A percentile compares a stretch with the other conserved stretches of the same genome.
phyloP scores from a whole-genome alignment of 1,140 invertebrate genomes.

The Gonatopus flavifemur region DNA sequence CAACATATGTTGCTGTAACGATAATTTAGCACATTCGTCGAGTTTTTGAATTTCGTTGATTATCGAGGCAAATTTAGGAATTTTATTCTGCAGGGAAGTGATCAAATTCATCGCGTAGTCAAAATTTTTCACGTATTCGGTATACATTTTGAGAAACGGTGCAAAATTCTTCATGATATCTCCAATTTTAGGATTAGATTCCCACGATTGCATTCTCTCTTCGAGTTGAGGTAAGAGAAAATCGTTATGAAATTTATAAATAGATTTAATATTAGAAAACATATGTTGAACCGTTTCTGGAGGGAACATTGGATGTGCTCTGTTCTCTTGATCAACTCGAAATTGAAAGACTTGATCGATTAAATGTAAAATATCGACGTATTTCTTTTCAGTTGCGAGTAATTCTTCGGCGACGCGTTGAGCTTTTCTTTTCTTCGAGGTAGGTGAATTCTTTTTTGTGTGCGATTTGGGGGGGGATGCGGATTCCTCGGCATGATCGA shows the following conservation, averaged over 20 bases:
- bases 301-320: constrained; percentile 57
- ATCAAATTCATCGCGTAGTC: constrained; percentile 65
- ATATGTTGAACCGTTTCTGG: constrained; percentile 49
- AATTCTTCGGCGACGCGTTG: constrained; percentile 70
- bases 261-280: constrained; percentile 59
- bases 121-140: constrained; percentile 73
- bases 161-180: constrained; percentile 77
- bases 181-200: constrained; percentile 64
- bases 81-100: constrained; percentile 65
- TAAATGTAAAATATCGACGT: constrained; percentile 70
- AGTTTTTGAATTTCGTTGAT: constrained; percentile 70
- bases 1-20: constrained; percentile 73
- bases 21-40: constrained; percentile 66
- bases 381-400: constrained; percentile 69
- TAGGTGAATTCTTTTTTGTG: constrained; percentile 20
- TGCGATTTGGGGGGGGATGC: constrained; percentile 26
- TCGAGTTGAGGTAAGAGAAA: constrained; percentile 69
- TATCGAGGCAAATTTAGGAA: constrained; percentile 64
- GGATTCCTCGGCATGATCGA: constrained; percentile 29
- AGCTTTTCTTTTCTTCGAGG: constrained; percentile 52
- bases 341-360: constrained; percentile 69
- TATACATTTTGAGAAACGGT: constrained; percentile 75
- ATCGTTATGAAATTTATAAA: constrained; percentile 68
- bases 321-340: constrained; percentile 55
- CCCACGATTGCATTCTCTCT: constrained; percentile 66